Evolutionary conservation across 2,888 invertebrate genomes (phyloP).

Genomic region (Scaptomyza reducta): DNA sequence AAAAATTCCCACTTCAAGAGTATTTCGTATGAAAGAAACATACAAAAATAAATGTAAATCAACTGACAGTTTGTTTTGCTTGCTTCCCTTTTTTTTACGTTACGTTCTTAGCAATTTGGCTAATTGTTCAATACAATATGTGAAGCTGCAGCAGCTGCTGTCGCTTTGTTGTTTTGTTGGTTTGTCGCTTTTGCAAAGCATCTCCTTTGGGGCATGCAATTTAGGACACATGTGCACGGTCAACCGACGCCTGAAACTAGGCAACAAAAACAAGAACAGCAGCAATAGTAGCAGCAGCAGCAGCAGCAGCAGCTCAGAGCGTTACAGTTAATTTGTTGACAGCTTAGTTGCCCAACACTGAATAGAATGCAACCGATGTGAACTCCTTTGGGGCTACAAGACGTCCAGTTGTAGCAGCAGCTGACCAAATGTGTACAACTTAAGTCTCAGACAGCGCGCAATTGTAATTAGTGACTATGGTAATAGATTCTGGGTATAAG

Average conservation of each 20-base stretch:
- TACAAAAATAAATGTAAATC: constrained; percentile 33
- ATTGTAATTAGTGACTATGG: constrained; percentile 67
- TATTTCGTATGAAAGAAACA: neutral
- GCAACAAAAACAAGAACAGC: constrained; percentile 46
- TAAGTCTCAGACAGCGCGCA: constrained; percentile 48
- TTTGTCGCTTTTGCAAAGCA: constrained; percentile 40
- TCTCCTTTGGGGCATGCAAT: constrained; percentile 68
- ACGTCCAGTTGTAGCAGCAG: constrained; percentile 37
- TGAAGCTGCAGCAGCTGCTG: constrained; percentile 27
- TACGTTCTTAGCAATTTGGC: constrained; percentile 51
- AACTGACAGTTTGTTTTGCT: constrained; percentile 16
- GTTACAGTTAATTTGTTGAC: constrained; percentile 78
- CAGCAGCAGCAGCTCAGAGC: constrained; percentile 36
- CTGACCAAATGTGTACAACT: constrained; percentile 51
- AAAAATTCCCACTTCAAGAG: neutral
- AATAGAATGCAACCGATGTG: constrained; percentile 13
- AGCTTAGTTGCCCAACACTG: constrained; percentile 62
- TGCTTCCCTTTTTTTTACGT: constrained; percentile 5
- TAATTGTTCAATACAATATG: constrained; percentile 68
- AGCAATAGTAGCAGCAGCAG: too few relatives aligned
- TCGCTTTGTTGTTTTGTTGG: constrained; percentile 11
- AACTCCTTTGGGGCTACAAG: constrained; percentile 68
- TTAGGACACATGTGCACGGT: constrained; percentile 67
- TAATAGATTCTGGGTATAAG: constrained; percentile 38
- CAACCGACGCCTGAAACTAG: constrained; percentile 53